These are phyloP conservation scores for Heliconius charithonia DNA, from an alignment of 2,888 invertebrate species.

Conservation along the genomic window DNA sequence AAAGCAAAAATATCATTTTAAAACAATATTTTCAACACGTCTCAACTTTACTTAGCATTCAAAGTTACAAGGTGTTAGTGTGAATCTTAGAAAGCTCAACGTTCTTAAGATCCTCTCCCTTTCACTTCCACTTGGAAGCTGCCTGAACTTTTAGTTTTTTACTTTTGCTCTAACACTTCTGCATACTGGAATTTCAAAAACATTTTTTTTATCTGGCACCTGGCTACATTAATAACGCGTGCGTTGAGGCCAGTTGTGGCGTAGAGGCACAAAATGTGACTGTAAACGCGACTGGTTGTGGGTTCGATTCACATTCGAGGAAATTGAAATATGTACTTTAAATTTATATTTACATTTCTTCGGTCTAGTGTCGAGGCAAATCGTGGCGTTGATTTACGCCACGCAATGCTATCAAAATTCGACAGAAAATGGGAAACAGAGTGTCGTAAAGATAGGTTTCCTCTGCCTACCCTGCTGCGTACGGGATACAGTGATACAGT, in stretches of 20 bases:
- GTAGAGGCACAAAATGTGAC: too few species aligned
- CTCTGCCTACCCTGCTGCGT: too few species aligned
- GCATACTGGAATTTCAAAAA: slow-evolving; percentile 4
- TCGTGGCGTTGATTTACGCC: too few species aligned
- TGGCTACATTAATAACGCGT: slow-evolving; percentile 25
- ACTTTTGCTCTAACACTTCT: slow-evolving; percentile 26
- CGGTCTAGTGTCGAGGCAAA: too few species aligned
- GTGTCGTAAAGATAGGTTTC: too few species aligned
- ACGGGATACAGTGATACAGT: too few species aligned
- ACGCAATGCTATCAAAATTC: too few species aligned
- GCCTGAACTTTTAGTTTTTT: slow-evolving; percentile 26
- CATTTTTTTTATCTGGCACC: slow-evolving; percentile 23
- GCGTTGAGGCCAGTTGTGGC: background rate
- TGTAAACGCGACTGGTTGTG: too few species aligned
- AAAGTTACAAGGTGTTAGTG: background rate
- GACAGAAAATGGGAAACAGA: too few species aligned
- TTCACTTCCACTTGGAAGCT: slow-evolving; percentile 23
- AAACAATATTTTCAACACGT: background rate
- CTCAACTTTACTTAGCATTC: slow-evolving; percentile 8
- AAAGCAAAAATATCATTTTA: background rate
- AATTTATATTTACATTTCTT: too few species aligned
- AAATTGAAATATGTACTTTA: too few species aligned
- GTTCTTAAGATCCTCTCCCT: slow-evolving; percentile 32
- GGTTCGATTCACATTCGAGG: too few species aligned
- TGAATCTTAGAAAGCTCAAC: slow-evolving; percentile 26